Evolutionary conservation across 1,140 invertebrate genomes (phyloP).

Genomic region (Pseudomyrmex gracilis): DNA sequence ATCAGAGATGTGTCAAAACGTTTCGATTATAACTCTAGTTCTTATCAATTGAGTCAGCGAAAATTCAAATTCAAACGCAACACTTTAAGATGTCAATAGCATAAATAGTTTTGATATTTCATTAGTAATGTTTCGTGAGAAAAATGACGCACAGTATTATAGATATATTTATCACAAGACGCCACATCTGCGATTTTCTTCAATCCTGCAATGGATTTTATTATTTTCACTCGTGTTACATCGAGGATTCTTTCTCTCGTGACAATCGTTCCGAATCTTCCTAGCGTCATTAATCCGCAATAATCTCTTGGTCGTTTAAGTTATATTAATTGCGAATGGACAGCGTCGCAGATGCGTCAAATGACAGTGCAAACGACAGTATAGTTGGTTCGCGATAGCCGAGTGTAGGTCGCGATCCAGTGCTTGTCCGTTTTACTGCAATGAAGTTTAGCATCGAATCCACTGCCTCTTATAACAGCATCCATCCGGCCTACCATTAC

Average conservation of each 20-base stretch:
- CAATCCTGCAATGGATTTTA: background rate
- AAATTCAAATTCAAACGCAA: no score
- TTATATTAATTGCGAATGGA: slow-evolving; percentile 72
- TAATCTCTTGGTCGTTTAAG: slow-evolving; percentile 71
- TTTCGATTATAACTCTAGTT: no score
- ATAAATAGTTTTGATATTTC: background rate
- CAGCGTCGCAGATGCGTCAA: slow-evolving; percentile 58
- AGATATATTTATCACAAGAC: no score
- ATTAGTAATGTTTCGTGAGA: no score
- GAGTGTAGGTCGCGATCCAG: background rate
- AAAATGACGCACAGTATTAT: no score
- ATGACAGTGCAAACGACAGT: slow-evolving; percentile 11
- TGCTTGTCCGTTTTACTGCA: slow-evolving; percentile 8
- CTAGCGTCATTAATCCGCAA: slow-evolving; percentile 68
- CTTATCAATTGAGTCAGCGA: no score
- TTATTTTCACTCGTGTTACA: background rate
- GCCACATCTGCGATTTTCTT: background rate
- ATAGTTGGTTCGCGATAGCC: slow-evolving; percentile 23
- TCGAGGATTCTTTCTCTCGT: background rate
- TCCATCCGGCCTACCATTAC: slow-evolving; percentile 80
- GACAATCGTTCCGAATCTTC: slow-evolving; percentile 61
- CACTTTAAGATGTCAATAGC: no score
- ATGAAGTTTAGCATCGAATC: slow-evolving; percentile 82
- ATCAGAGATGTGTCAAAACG: no score
- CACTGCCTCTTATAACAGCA: slow-evolving; percentile 81